phyloP scores from a whole-genome alignment of 2,113 vertebrate genomes.

The Apteryx mantelli region DNA sequence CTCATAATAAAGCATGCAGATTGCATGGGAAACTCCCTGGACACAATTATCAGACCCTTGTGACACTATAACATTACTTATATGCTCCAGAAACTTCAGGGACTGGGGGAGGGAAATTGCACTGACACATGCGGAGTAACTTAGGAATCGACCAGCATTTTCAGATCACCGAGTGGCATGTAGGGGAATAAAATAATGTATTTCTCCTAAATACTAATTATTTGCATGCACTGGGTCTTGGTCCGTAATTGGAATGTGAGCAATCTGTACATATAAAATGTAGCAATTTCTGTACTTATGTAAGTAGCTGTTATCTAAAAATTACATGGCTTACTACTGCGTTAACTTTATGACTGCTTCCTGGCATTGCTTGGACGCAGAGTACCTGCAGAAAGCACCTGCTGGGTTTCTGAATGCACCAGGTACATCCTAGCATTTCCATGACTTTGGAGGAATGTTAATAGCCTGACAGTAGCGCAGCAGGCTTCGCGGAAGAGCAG shows the following conservation, averaged over 20 bases:
- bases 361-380: slow-evolving; percentile 27
- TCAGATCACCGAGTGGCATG: not conserved
- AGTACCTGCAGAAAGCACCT: slow-evolving; percentile 53
- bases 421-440: slow-evolving; percentile 51
- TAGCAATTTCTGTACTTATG: slow-evolving; percentile 66
- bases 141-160: slow-evolving; percentile 1
- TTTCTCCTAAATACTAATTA: slow-evolving; percentile 68
- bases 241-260: slow-evolving; percentile 59
- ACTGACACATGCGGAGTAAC: not conserved
- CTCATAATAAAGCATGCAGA: slow-evolving; percentile 9
- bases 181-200: slow-evolving; percentile 29
- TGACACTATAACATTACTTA: not conserved
- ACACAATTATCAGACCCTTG: not conserved
- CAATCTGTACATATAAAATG: slow-evolving; percentile 45
- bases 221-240: slow-evolving; percentile 53
- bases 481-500: not conserved
- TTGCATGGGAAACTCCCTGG: not conserved
- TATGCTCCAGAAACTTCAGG: slow-evolving; percentile 28
- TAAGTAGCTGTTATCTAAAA: slow-evolving; percentile 71
- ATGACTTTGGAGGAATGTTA: slow-evolving; percentile 52
- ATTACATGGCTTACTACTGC: slow-evolving; percentile 55
- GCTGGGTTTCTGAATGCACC: slow-evolving; percentile 68
- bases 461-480: slow-evolving; percentile 63
- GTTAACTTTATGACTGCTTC: slow-evolving; percentile 66
- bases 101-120: slow-evolving; percentile 11